Conservation (phyloP, 2,888 invertebrate species). For the Acleris emargana region DNA sequence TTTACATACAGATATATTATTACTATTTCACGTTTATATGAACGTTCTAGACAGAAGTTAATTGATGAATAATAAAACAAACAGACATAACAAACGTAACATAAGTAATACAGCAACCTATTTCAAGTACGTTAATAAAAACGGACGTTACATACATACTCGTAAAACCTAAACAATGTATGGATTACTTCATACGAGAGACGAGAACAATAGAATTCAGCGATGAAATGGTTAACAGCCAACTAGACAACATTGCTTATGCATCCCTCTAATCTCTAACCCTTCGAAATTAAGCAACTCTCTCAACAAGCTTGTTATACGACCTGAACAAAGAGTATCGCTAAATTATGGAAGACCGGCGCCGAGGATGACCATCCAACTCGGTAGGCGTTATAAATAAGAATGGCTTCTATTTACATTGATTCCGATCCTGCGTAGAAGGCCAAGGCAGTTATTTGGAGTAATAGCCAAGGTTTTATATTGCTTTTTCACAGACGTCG, state of each 20-base stretch:
- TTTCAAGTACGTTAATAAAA: no score
- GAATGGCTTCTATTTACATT: conserved; percentile 34
- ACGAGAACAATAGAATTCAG: neutral
- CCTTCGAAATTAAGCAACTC: conserved; percentile 37
- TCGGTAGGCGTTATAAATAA: conserved; percentile 34
- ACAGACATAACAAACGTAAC: no score
- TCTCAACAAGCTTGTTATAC: conserved; percentile 36
- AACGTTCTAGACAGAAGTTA: no score
- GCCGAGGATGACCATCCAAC: conserved; percentile 23
- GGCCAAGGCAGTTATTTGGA: conserved; percentile 27
- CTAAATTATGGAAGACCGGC: conserved; percentile 30
- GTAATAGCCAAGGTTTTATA: conserved; percentile 28
- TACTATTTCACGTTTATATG: no score
- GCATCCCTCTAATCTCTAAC: conserved; percentile 36
- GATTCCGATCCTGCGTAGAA: conserved; percentile 31
- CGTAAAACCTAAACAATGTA: no score
- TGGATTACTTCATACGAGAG: no score
- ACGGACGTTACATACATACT: no score
- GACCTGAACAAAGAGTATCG: conserved; percentile 38
- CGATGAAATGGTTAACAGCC: conserved; percentile 24
- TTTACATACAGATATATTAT: no score
- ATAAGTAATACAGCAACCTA: no score
- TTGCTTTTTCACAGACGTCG: conserved; percentile 18
- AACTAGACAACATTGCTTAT: conserved; percentile 28
- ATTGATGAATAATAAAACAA: no score